Conservation (phyloP, 1,140 invertebrate species). For the Pissodes strobi region DNA sequence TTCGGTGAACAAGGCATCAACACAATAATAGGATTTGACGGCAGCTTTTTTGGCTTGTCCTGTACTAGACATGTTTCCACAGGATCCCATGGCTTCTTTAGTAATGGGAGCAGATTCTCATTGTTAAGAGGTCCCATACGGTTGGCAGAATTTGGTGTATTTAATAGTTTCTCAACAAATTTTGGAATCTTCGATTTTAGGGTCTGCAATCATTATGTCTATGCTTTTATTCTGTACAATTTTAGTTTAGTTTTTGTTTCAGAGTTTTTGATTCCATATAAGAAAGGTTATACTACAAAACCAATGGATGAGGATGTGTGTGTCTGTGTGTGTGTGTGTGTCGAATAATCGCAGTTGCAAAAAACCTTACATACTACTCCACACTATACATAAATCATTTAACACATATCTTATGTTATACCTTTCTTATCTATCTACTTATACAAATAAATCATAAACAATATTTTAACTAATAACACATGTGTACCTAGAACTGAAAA, state of each 20-base stretch:
- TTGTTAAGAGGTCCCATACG: constrained; percentile 57
- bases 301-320: background rate
- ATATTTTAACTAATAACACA: too few species aligned
- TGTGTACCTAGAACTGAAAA: too few species aligned
- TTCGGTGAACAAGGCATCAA: constrained; percentile 67
- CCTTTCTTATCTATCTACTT: too few species aligned
- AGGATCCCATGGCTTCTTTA: constrained; percentile 82
- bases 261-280: background rate
- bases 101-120: constrained; percentile 64
- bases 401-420: too few species aligned
- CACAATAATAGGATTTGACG: constrained; percentile 73
- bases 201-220: constrained; percentile 63
- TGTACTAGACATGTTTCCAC: constrained; percentile 52
- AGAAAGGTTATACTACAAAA: background rate
- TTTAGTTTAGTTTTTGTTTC: background rate
- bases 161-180: constrained; percentile 78
- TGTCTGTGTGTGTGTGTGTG: too few species aligned
- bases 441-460: too few species aligned
- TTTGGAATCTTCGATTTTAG: constrained; percentile 75
- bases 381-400: too few species aligned
- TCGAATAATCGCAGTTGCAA: too few species aligned
- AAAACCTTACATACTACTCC: too few species aligned
- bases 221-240: background rate
- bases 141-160: constrained; percentile 57
- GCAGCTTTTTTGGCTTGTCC: constrained; percentile 64